Base-by-base conservation (phyloP, 2,113 vertebrate genomes). In the Entosphenus tridentatus region DNA sequence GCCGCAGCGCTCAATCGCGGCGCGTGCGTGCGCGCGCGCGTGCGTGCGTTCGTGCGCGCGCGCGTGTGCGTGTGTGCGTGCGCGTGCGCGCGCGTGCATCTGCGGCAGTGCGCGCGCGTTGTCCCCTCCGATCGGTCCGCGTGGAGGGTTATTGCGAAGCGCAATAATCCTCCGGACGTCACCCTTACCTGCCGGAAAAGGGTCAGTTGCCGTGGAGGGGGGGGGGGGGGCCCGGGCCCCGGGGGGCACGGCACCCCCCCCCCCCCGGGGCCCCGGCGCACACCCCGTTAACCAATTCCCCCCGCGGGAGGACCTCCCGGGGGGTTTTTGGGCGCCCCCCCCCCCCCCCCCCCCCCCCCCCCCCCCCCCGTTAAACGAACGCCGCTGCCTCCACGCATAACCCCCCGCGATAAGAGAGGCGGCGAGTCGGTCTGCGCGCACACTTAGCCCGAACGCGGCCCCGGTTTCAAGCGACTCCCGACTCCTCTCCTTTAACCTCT, bases 321-420 rank as follows among this genome's bases (percentile, higher is more conserved):
- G n/a, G n/a, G n/a, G n/a, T n/a, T n/a, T n/a, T n/a, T n/a, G n/a
- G n/a, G n/a, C n/a, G n/a, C n/a, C n/a, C n/a, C n/a, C n/a, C n/a
- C 39, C 39, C 39, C 6, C 39, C 39, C 6, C 39, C 6, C 39
- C 39, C 62, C 62, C 62, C n/a, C 62, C 62, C 18, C 59, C 17
- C 59, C 59, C 10, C n/a, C 21, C 62, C 62, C n/a, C 21, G 9
- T 65, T 65, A 65, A 9, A 65, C 10, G 10, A 16, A n/a, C 21
- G 62, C 62, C n/a, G 8, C 62, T 65, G 62, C 62, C 62, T 65
- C 62, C 62, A 16, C 62, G 21, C 62, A 21, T 65, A 65, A 65
- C 62, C 62, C 62, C n/a, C n/a, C 62, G 21, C 10, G 62, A 21
- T 21, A 65, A 65, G 8, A 65, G 62, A 65, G 62, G 62, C 62